Evolutionary conservation across 2,888 invertebrate genomes (phyloP).

Genomic region (Trachelus stipa): DNA sequence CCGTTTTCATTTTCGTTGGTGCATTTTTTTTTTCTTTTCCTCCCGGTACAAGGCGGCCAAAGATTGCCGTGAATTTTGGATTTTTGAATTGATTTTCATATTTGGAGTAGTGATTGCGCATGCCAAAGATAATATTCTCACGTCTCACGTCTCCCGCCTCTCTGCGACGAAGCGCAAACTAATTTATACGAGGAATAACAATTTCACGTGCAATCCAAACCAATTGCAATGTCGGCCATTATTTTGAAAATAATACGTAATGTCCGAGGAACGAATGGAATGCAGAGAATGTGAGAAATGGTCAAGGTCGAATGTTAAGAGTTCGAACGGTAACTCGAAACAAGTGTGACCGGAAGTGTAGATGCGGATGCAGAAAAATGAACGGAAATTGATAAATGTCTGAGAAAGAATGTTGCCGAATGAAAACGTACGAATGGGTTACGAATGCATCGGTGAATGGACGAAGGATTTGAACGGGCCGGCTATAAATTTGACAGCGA

Average conservation of each 20-base stretch:
- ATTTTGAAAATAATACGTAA: not conserved
- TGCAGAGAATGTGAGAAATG: not conserved
- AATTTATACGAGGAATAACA: constrained; percentile 48
- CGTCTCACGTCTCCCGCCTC: constrained; percentile 66
- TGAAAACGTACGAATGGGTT: not conserved
- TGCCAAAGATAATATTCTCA: constrained; percentile 58
- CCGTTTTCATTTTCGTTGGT: not conserved
- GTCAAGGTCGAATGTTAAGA: not conserved
- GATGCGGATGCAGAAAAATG: not conserved
- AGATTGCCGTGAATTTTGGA: constrained; percentile 55
- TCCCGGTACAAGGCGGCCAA: not conserved
- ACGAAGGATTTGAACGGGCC: constrained; percentile 34
- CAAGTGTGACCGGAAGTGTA: not conserved
- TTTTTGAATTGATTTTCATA: constrained; percentile 63
- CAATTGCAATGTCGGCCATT: not conserved
- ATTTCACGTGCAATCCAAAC: constrained; percentile 21
- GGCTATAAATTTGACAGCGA: constrained; percentile 37
- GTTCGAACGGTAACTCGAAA: not conserved
- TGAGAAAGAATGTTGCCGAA: not conserved
- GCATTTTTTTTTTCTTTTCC: not conserved
- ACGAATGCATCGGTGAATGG: not conserved
- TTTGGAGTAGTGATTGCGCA: constrained; percentile 67
- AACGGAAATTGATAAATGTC: not conserved
- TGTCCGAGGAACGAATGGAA: not conserved
- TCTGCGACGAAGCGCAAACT: constrained; percentile 61